A percentile compares a stretch with the other conserved stretches of the same genome.
phyloP scores from a whole-genome alignment of 2,888 invertebrate genomes.

The Cactoblastis cactorum region DNA sequence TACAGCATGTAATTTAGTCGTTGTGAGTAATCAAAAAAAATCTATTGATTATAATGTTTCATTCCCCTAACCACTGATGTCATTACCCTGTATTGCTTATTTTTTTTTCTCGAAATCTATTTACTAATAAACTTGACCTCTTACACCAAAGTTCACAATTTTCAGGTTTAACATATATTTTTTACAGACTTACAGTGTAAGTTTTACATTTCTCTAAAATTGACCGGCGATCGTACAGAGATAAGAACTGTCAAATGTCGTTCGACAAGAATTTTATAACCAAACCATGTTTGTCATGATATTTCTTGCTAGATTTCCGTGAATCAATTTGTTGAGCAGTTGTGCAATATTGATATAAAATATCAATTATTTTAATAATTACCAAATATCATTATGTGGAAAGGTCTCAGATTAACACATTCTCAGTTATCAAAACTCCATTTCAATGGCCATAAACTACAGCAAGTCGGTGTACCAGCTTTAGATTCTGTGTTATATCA shows the following conservation, averaged over 20 bases:
- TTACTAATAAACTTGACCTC: no score
- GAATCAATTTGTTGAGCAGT: slow-evolving; percentile 52
- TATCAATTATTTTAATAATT: slow-evolving; percentile 37
- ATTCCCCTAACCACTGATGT: no score
- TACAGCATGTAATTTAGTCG: no score
- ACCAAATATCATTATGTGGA: slow-evolving; percentile 63
- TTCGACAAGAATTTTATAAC: slow-evolving; percentile 60
- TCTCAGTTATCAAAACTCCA: slow-evolving; percentile 68
- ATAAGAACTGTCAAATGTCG: slow-evolving; percentile 15
- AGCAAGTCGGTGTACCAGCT: slow-evolving; percentile 71
- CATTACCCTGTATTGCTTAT: no score
- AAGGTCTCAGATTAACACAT: slow-evolving; percentile 68
- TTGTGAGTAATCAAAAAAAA: no score
- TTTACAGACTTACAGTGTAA: no score
- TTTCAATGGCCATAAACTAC: slow-evolving; percentile 63
- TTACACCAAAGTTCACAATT: no score
- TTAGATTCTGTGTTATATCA: slow-evolving; percentile 81
- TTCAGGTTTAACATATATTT: no score
- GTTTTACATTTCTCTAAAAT: no score
- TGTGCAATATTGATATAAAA: slow-evolving; percentile 53
- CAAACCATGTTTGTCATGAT: slow-evolving; percentile 58
- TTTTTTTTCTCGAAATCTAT: no score
- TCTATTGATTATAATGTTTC: no score
- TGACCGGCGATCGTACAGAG: no score
- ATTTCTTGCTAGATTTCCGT: slow-evolving; percentile 52